These are phyloP conservation scores for Drosophila prosaltans DNA, from an alignment of 1,140 invertebrate species.

Conservation along the genomic window DNA sequence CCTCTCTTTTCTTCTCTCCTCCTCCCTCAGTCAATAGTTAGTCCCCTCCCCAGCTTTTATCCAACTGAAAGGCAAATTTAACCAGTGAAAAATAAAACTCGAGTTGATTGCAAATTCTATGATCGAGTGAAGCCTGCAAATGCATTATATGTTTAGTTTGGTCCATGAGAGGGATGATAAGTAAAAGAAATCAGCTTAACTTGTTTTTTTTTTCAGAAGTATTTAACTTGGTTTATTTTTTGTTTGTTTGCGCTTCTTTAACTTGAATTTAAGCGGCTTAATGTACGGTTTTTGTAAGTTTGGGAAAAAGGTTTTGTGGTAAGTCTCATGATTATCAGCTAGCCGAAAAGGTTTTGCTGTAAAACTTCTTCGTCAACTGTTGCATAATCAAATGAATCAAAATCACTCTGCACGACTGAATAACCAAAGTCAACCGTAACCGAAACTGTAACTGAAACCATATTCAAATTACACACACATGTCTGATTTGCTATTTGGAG, in stretches of 20 bases:
- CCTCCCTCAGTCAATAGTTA: neutral
- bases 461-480: conserved; percentile 10
- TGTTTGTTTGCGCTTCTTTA: neutral
- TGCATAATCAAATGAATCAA: conserved; percentile 56
- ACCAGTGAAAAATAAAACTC: neutral
- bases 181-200: conserved; percentile 19
- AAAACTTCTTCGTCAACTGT: conserved; percentile 21
- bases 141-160: conserved; percentile 20
- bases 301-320: conserved; percentile 3
- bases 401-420: conserved; percentile 48
- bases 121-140: conserved; percentile 12
- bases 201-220: conserved; percentile 1
- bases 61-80: neutral
- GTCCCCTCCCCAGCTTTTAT: neutral
- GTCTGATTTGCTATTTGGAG: neutral
- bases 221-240: neutral
- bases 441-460: neutral
- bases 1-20: neutral
- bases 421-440: conserved; percentile 20
- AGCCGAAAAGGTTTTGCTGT: neutral
- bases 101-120: conserved; percentile 14
- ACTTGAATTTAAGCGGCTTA: conserved; percentile 6
- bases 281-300: neutral
- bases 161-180: neutral
- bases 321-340: conserved; percentile 2